Evolutionary conservation across 2,113 vertebrate species (phyloP).

Genomic region (Ploceus nigricollis): DNA sequence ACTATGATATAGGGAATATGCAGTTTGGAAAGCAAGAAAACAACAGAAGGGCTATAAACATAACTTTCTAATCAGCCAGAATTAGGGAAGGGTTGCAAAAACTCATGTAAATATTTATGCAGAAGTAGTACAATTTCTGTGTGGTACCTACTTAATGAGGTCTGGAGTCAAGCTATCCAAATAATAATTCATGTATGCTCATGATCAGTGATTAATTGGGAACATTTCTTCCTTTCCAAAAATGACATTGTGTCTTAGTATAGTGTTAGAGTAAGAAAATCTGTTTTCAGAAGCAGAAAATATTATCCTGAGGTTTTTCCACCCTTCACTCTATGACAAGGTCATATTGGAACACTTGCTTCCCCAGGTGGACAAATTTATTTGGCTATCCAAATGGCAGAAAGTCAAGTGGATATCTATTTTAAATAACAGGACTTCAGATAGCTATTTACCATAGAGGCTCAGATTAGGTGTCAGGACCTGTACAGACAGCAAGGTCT

Average conservation of each 20-base stretch:
- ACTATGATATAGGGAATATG: not conserved
- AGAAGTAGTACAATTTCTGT: not conserved
- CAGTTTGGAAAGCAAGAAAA: not conserved
- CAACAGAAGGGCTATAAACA: slow-evolving; percentile 23
- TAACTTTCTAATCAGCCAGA: not conserved
- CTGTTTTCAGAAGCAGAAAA: not conserved
- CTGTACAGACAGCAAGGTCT: not conserved
- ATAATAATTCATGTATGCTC: not conserved
- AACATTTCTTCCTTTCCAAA: not conserved
- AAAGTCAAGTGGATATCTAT: not conserved
- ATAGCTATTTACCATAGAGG: not conserved
- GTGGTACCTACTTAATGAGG: not conserved
- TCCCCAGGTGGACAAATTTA: not conserved
- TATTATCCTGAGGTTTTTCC: not conserved
- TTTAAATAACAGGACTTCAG: not conserved
- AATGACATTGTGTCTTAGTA: not conserved
- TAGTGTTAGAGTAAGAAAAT: not conserved
- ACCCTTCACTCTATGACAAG: not conserved
- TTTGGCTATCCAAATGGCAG: not conserved
- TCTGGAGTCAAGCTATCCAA: not conserved
- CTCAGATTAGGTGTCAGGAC: not conserved
- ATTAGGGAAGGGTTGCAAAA: not conserved
- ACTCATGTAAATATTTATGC: not conserved
- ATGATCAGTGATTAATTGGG: not conserved
- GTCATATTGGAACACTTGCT: not conserved